Evolutionary conservation across 2,113 vertebrate species (phyloP), one percentile per base, ranked within the genome.

Genomic region (Leptosomus discolor): DNA sequence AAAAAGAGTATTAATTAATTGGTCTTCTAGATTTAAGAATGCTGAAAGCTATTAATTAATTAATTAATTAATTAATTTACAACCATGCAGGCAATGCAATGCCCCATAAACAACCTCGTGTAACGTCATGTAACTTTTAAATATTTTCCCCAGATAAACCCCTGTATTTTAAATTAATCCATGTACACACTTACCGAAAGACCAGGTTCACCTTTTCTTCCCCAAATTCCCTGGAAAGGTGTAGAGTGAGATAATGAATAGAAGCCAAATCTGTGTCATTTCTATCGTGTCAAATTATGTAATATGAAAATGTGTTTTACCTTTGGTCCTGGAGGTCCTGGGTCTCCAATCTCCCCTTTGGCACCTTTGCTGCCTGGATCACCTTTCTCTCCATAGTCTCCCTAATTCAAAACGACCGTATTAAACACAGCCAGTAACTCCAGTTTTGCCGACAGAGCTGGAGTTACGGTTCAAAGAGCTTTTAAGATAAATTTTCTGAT

Each of bases 151-250:
- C 5, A 60, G 65, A 77, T 75, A 64, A 88, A 57, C 4, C 45
- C 32, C 19, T 58, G 3, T 37, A 23, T 51, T 36, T 88, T 50
- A 73, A 91, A 84, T 58, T 63, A 64, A 75, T 63, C 68, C 5
- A 64, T 67, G 51, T 46, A n/a, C n/a, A n/a, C 94, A 98, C 99
- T 99, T 94, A 99, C 99, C 0, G 98, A 98, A 68, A 99, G 98
- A 57, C 99, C 98, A 26, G 96, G 86, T 64, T 98, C 98, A 48
- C 99, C 99, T 88, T 99, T 99, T 54, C 95, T 96, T 95, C 98
- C 99, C 82, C 61, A 88, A 80, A 46, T 96, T 45, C 99, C 99
- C 99, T 99, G 88, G 43, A 95, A 97, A 91, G 2, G 0, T 37
- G 84, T 87, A 85, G 61, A 95, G 85, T 34, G 53, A 56, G 18